These are phyloP conservation scores for Chloroclysta siterata DNA, from an alignment of 2,888 invertebrate genomes.

Conservation along the genomic window DNA sequence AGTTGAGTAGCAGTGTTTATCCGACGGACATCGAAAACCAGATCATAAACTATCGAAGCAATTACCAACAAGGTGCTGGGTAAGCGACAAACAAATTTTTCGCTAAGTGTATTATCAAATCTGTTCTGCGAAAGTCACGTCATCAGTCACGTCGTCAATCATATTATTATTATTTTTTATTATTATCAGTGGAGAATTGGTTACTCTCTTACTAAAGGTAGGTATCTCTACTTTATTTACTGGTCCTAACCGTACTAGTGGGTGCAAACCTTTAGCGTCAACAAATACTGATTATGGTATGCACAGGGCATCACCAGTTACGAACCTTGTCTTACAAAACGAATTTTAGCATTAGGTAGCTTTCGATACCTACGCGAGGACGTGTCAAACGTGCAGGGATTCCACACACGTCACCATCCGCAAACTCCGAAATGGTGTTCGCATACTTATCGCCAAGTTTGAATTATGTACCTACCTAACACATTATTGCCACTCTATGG, in stretches of 20 bases:
- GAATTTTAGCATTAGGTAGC: constrained; percentile 50
- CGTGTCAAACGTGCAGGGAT: constrained; percentile 41
- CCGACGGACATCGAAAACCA: too few relatives aligned
- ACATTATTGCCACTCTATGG: not conserved
- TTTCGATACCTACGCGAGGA: constrained; percentile 67
- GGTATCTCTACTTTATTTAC: not conserved
- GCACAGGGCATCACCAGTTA: constrained; percentile 63
- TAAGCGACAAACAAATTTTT: too few relatives aligned
- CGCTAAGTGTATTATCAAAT: too few relatives aligned
- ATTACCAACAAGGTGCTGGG: too few relatives aligned
- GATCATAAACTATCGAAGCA: too few relatives aligned
- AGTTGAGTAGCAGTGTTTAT: too few relatives aligned
- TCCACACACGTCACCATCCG: constrained; percentile 51
- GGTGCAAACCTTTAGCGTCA: constrained; percentile 10
- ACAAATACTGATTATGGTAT: constrained; percentile 51
- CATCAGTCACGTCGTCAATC: too few relatives aligned
- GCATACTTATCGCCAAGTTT: constrained; percentile 48
- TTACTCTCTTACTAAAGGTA: too few relatives aligned
- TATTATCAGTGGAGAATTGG: too few relatives aligned
- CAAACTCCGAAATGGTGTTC: constrained; percentile 46
- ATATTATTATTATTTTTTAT: too few relatives aligned
- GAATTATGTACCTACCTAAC: constrained; percentile 38
- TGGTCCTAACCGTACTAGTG: not conserved
- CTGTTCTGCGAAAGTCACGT: too few relatives aligned
- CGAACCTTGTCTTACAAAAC: constrained; percentile 71